Evolutionary conservation across 1,140 invertebrate species (phyloP).

Genomic region (Metopolophium dirhodum): DNA sequence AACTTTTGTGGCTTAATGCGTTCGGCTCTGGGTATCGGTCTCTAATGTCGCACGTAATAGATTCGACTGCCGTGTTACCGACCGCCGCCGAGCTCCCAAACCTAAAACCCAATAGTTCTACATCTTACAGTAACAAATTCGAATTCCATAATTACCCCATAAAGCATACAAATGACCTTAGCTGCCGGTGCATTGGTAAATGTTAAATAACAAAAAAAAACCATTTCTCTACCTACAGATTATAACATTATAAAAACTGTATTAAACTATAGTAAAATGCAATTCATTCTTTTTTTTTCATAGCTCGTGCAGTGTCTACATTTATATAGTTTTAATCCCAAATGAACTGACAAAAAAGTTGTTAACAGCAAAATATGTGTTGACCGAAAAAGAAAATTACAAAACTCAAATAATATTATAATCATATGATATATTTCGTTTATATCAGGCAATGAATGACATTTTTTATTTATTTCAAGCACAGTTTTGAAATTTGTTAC

Average conservation of each 20-base stretch:
- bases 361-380: background rate
- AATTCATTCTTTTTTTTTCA: background rate
- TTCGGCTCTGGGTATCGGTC: background rate
- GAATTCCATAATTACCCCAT: background rate
- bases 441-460: background rate
- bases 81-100: background rate
- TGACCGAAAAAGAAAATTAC: background rate
- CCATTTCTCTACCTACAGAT: background rate
- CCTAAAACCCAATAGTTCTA: slow-evolving; percentile 31
- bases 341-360: background rate
- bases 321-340: background rate
- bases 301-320: background rate
- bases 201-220: background rate
- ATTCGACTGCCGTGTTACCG: background rate
- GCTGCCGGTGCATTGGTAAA: background rate
- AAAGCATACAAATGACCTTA: background rate
- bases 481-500: background rate
- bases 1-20: slow-evolving; percentile 34
- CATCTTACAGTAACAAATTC: slow-evolving; percentile 27
- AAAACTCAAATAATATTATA: background rate
- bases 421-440: background rate
- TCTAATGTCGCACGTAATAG: slow-evolving; percentile 41
- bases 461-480: background rate
- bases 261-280: background rate
- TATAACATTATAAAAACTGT: background rate